These are phyloP conservation scores for Epiblema foenella DNA, from an alignment of 2,888 invertebrate genomes.

Conservation along the genomic window DNA sequence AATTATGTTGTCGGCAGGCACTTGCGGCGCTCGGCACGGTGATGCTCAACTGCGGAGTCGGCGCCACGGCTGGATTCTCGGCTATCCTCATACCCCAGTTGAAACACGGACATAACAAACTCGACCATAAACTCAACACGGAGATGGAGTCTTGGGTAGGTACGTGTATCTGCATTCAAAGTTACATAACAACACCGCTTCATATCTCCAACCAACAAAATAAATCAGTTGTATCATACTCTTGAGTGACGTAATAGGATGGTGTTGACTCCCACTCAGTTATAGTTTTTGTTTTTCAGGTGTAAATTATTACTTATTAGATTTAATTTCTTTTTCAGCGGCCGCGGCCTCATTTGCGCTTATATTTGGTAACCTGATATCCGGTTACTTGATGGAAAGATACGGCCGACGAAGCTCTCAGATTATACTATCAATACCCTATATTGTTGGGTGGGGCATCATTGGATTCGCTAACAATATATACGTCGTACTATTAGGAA, in stretches of 20 bases:
- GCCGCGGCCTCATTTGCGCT: conserved; percentile 86
- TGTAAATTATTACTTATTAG: too few relatives aligned
- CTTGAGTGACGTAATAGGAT: not conserved
- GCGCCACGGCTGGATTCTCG: conserved; percentile 87
- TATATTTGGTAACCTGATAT: conserved; percentile 85
- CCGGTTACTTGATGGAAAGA: conserved; percentile 86
- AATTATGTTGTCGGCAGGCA: conserved; percentile 68
- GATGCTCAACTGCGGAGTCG: conserved; percentile 82
- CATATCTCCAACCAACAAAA: not conserved
- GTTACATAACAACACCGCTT: not conserved
- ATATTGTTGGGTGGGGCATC: conserved; percentile 84
- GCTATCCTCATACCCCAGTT: conserved; percentile 87
- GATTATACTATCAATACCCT: conserved; percentile 80
- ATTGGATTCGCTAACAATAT: conserved; percentile 82
- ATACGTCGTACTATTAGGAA: conserved; percentile 78
- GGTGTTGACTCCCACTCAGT: conserved; percentile 4
- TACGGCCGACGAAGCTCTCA: conserved; percentile 85
- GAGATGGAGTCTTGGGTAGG: conserved; percentile 87
- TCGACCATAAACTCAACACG: conserved; percentile 70
- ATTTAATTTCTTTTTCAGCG: conserved; percentile 72
- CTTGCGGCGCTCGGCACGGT: conserved; percentile 83
- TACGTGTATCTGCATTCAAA: conserved; percentile 60
- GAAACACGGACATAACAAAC: conserved; percentile 57
- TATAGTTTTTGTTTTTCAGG: not conserved
- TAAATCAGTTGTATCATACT: not conserved